Evolutionary conservation across 37 sponge, comb jelly and placozoan genomes (phyloP).

Genomic region (Tethya wilhelma): DNA sequence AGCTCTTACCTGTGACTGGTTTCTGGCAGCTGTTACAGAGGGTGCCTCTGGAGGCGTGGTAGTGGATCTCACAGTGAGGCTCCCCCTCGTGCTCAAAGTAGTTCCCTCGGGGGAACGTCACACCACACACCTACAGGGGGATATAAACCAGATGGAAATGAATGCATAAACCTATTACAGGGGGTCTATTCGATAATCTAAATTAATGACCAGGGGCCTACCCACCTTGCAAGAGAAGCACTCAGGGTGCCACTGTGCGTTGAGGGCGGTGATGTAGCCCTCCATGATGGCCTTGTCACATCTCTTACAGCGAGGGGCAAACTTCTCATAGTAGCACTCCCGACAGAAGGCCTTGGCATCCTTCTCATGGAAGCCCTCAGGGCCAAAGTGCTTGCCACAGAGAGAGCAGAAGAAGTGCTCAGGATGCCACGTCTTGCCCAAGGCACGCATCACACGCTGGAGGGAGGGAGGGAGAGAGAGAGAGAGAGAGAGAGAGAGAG

Average conservation of each 20-base stretch:
- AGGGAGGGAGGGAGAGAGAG: conserved; percentile 16
- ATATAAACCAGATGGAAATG: neutral
- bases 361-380: conserved; percentile 92
- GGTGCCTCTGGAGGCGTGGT: conserved; percentile 87
- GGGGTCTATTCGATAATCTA: neutral
- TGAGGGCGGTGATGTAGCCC: conserved; percentile 92
- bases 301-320: conserved; percentile 92
- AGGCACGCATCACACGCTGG: conserved; percentile 93
- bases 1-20: conserved; percentile 81
- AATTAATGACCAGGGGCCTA: too few relatives aligned
- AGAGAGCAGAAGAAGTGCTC: conserved; percentile 98
- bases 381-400: conserved; percentile 92
- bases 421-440: conserved; percentile 98
- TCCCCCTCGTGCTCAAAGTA: conserved; percentile 95
- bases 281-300: conserved; percentile 94
- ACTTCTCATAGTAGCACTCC: conserved; percentile 97
- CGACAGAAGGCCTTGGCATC: conserved; percentile 96
- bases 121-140: conserved; percentile 73
- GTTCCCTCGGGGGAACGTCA: conserved; percentile 89
- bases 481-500: conserved; percentile 16
- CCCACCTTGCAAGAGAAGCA: conserved; percentile 97
- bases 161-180: neutral
- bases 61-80: conserved; percentile 98
- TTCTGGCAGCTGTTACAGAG: conserved; percentile 95
- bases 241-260: conserved; percentile 94